Base-by-base conservation (phyloP, 1,140 invertebrate species). In the Eubasilissa regina region DNA sequence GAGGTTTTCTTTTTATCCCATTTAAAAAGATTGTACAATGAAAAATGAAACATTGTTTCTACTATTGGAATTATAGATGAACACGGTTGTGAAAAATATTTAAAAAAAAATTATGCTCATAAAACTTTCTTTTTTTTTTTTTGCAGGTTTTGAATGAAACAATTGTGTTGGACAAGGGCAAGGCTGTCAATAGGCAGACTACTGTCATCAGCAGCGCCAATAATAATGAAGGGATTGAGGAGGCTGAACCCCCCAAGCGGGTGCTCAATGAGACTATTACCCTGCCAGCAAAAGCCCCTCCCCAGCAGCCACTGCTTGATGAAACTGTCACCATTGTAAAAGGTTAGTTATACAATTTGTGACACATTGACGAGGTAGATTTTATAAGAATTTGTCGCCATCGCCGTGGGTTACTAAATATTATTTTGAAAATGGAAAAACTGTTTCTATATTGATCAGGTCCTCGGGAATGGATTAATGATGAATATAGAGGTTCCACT, bases 271-370 rank as follows among this genome's bases (percentile, higher is more conserved):
- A 75, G 15, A 81, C 76, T 3, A 21, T 78, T 44, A 62, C 55
- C 8, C 25, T 78, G n/a, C 25, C 25, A 6, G 1, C 25, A 35
- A 35, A 35, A 35, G 1, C 25, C 25, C 6, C 25, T 35, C 6
- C 15, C 72, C 55, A 10, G 47, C 13, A 78, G 76, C 9, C 55
- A 35, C 25, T 51, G 0, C 77, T 78, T 7, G 45, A 78, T 47
- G 25, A 81, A 74, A 81, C 80, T 6, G 53, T 78, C 19, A 60
- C 56, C 48, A 66, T 78, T 19, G 25, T 9, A 12, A 66, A 55
- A 75, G 76, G 76, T 78, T 35, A 15, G 62, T 1, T 11, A 25
- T 70, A 44, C 45, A 11, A 7, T 47, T 48, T 35, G n/a, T 35
- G 25, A 6, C 25, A 35, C 25, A 3, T 3, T 35, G 1, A 35